phyloP scores from a whole-genome alignment of 2,113 vertebrate genomes.

The Lasiurus cinereus region DNA sequence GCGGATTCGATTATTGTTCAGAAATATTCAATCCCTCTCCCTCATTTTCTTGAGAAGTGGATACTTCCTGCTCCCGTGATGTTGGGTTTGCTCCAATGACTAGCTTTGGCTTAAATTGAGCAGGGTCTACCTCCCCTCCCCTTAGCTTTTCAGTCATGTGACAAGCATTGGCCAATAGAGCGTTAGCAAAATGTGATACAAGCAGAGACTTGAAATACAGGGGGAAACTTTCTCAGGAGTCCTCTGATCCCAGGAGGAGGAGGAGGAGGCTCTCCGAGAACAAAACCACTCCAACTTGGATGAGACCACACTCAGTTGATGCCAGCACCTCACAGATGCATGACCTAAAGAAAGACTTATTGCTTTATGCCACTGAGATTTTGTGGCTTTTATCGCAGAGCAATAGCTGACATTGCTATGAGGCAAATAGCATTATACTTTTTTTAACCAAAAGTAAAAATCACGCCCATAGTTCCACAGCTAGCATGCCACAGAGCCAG shows the following conservation, averaged over 20 bases:
- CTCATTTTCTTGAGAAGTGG: neutral
- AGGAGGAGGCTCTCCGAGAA: neutral
- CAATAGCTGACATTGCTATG: neutral
- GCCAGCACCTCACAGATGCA: neutral
- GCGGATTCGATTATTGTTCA: neutral
- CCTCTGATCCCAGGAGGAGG: neutral
- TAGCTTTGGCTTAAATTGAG: neutral
- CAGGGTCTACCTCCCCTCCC: neutral
- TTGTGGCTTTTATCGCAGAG: neutral
- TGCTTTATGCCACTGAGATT: neutral
- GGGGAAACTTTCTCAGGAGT: neutral
- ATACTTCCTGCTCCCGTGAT: neutral
- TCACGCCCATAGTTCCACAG: neutral
- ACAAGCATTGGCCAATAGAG: neutral
- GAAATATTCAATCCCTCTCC: neutral
- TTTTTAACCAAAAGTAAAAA: slow-evolving; percentile 28
- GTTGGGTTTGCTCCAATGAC: neutral
- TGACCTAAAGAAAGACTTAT: neutral
- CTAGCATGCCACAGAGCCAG: neutral
- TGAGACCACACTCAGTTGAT: neutral
- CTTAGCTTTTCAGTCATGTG: neutral
- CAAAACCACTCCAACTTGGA: neutral
- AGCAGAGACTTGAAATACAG: neutral
- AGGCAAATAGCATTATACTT: neutral
- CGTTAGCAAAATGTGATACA: neutral